Base-by-base conservation (phyloP, 2,797 vertebrate genomes). In the Denticeps clupeoides region DNA sequence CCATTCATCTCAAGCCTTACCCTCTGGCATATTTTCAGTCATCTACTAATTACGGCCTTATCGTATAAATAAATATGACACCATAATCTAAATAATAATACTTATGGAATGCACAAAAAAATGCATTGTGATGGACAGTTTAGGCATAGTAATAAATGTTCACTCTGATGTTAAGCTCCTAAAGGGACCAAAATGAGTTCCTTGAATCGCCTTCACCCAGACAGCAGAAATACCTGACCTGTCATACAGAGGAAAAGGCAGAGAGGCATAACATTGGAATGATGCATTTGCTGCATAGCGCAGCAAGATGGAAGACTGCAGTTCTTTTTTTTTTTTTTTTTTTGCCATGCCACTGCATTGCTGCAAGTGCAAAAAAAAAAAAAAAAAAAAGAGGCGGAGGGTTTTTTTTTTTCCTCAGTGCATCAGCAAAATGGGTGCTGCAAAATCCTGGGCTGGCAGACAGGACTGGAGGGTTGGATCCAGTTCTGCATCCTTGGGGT, bases 231-330 rank as follows among this genome's bases (percentile, higher is more conserved):
- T n/a, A n/a, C n/a, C n/a, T n/a, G n/a, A n/a, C n/a, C n/a, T n/a
- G n/a, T n/a, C n/a, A n/a, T n/a, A 37, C 38, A 9, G 16, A 18
- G 11, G 7, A 1, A 22, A 10, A 25, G 15, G 2, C 9, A 22
- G 3, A 5, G 22, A 2, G 13, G 15, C 5, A 28, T 22, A 35
- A 10, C 49, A 48, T 53, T 53, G 35, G n/a, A 41, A 53, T 58
- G 49, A 70, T 67, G 49, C 45, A 43, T 55, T 62, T 56, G 53
- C 65, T 74, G 71, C 73, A 70, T 65, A 55, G 40, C 61, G 53
- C 41, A 65, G 51, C 47, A 47, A 12, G 15, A 31, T 13, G 21
- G 46, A 63, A 52, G 53, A 50, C 59, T 55, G 57, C 51, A 51
- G 58, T 46, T 53, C 32, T 53, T 33, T 37, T 26, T 26, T 40